A percentile compares a stretch with the other conserved stretches of the same genome.
Evolutionary conservation across 2,797 vertebrate species (phyloP).

Genomic region (Euthynnus affinis): DNA sequence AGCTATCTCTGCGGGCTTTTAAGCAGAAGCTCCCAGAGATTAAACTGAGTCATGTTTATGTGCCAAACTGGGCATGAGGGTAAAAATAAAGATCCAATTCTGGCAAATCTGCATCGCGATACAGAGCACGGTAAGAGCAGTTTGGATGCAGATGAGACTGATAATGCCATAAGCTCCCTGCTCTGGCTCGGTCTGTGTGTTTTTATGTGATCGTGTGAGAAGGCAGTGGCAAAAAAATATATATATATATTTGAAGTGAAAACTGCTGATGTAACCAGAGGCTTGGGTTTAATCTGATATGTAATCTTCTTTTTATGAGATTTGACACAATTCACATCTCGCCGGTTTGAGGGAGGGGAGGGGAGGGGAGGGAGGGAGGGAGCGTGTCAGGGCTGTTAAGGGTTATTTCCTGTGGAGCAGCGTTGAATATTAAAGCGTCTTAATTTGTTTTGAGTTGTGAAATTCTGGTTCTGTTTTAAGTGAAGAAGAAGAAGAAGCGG

Average conservation of each 20-base stretch:
- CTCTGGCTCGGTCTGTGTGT: background rate
- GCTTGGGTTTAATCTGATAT: slow-evolving; percentile 67
- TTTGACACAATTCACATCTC: slow-evolving; percentile 43
- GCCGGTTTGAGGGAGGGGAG: too few species aligned
- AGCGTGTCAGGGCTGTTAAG: background rate
- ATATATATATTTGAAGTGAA: slow-evolving; percentile 55
- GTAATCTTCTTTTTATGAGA: slow-evolving; percentile 73
- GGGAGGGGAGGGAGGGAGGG: too few species aligned
- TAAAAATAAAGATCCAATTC: slow-evolving; percentile 43
- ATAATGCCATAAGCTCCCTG: slow-evolving; percentile 57
- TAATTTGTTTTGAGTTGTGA: too few species aligned
- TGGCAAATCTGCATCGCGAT: slow-evolving; percentile 39
- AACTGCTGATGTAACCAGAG: slow-evolving; percentile 68
- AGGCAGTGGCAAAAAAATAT: slow-evolving; percentile 37
- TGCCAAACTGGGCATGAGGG: slow-evolving; percentile 31
- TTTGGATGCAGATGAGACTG: slow-evolving; percentile 53
- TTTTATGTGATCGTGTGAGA: slow-evolving; percentile 14
- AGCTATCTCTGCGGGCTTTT: slow-evolving; percentile 9
- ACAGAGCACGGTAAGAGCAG: slow-evolving; percentile 46
- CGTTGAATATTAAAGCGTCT: too few species aligned
- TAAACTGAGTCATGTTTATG: slow-evolving; percentile 27
- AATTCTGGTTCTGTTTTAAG: too few species aligned
- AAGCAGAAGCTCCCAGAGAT: slow-evolving; percentile 11
- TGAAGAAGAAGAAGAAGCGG: too few species aligned
- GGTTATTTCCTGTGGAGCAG: background rate